A percentile compares a stretch with the other conserved stretches of the same genome.
phyloP scores from a whole-genome alignment of 2,888 invertebrate species.

The Ephialtes manifestator region DNA sequence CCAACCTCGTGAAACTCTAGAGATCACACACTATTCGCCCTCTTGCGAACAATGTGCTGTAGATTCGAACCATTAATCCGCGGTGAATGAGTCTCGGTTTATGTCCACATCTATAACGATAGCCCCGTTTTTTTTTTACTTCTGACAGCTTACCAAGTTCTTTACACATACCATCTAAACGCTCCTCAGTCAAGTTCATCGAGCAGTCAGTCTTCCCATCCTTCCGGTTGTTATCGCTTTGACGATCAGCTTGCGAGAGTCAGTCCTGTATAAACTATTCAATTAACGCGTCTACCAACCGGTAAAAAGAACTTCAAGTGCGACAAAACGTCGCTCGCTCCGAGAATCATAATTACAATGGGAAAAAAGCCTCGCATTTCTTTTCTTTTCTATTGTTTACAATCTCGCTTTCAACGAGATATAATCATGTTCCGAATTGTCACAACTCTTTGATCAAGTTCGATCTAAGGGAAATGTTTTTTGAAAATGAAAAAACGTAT shows the following conservation, averaged over 20 bases:
- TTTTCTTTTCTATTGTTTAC: background rate
- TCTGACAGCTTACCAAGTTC: constrained; percentile 28
- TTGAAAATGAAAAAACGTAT: no score
- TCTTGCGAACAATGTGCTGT: background rate
- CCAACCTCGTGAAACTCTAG: background rate
- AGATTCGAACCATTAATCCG: no score
- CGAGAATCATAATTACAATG: background rate
- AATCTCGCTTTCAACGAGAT: background rate
- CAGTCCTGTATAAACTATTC: constrained; percentile 33
- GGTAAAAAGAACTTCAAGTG: constrained; percentile 46
- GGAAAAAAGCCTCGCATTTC: background rate
- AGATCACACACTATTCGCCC: background rate
- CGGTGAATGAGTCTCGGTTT: background rate
- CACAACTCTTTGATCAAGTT: no score
- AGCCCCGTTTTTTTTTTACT: constrained; percentile 10
- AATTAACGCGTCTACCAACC: constrained; percentile 50
- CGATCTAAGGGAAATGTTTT: no score
- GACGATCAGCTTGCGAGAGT: constrained; percentile 38
- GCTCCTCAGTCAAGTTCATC: constrained; percentile 27
- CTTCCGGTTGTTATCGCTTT: constrained; percentile 56
- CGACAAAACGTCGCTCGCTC: constrained; percentile 17
- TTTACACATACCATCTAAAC: constrained; percentile 26
- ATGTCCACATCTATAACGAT: background rate
- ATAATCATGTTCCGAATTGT: no score
- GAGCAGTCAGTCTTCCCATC: no score